Evolutionary conservation across 2,113 vertebrate species (phyloP), one percentile per base, ranked within the genome.

Genomic region (Odocoileus hemionus): DNA sequence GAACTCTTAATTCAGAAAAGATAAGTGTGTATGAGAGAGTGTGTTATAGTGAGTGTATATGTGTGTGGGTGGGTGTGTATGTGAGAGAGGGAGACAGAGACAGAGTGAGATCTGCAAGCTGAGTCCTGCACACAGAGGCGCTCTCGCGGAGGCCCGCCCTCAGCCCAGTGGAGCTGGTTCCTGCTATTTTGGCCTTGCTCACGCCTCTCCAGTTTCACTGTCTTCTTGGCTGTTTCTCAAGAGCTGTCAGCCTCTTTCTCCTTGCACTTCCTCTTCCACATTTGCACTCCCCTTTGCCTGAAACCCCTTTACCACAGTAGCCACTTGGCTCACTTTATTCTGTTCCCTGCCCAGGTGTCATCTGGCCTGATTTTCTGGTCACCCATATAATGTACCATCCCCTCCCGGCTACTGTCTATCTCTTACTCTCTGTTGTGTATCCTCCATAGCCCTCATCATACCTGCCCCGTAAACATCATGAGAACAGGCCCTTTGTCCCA

Each of bases 91-190:
- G 25, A 19, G 39, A 45, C 13, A 50, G 16, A 55, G 50, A 57
- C n/a, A 11, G n/a, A 54, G 3, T 9, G 17, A 11, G 15, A 39
- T 26, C 3, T 17, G 1, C 11, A 39, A 26, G 26, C 23, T 6
- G 6, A 36, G 28, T 15, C 50, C 39, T 4, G 25, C 36, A 25
- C 54, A 45, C 7, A 16, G 25, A 70, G 16, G 54, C 1, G 3
- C 13, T 58, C 17, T 12, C 1, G 0, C 2, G 6, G 33, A 30
- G 25, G 23, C 45, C 15, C 30, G 3, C 14, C 33, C 1, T 83
- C 26, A 11, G 26, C 83, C 58, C 39, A 1, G 7, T 6, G 30
- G 26, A 36, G n/a, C n/a, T 21, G 70, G 5, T 21, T 33, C 15
- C 39, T 60, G 57, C 87, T 5, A 0, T 16, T n/a, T 45, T 55